phyloP scores from a whole-genome alignment of 92 coral and sea anemone genomes.

The Zoanthus sansibaricus region DNA sequence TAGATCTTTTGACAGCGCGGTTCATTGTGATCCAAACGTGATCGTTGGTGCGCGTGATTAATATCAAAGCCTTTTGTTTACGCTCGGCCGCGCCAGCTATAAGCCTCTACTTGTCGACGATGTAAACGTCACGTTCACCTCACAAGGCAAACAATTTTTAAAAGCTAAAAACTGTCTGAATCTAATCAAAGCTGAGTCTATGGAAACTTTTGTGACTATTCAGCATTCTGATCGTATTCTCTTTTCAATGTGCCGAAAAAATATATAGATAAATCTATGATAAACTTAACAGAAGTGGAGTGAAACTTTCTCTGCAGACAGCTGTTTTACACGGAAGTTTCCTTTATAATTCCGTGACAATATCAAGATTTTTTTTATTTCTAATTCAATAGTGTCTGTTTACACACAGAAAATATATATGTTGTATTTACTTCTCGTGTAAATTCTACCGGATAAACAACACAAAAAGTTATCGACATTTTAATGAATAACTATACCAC shows the following conservation, averaged over 20 bases:
- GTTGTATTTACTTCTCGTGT: no score
- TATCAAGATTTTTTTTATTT: no score
- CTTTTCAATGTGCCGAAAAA: not conserved
- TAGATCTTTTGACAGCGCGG: not conserved
- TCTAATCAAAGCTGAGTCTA: not conserved
- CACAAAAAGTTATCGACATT: no score
- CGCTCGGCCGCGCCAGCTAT: not conserved
- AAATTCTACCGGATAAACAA: no score
- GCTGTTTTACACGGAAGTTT: no score
- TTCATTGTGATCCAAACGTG: slow-evolving; percentile 1
- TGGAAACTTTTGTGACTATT: not conserved
- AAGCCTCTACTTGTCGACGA: not conserved
- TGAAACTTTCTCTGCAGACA: no score
- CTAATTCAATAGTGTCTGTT: no score
- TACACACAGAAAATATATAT: no score
- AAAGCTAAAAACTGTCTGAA: not conserved
- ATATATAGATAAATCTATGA: not conserved
- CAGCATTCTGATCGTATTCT: not conserved
- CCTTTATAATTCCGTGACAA: no score
- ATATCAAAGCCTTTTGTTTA: not conserved
- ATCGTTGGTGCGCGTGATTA: not conserved
- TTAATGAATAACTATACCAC: no score
- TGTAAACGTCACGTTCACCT: slow-evolving; percentile 21
- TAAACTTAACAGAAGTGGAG: not conserved
- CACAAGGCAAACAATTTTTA: not conserved